Evolutionary conservation across 2,797 vertebrate species (phyloP).

Genomic region (Astyanax mexicanus): DNA sequence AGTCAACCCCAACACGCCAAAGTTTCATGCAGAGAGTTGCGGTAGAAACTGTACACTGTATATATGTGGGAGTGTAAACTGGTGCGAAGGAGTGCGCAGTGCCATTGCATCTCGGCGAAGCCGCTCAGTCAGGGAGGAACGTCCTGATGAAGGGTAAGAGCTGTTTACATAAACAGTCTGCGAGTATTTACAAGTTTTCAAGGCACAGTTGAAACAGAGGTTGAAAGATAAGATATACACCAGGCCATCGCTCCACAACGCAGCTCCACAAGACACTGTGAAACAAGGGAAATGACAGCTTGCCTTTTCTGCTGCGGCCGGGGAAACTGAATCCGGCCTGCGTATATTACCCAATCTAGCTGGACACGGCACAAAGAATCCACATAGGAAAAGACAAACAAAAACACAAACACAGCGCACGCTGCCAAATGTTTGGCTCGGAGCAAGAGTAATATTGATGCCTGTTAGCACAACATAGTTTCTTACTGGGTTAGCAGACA

Average conservation of each 20-base stretch:
- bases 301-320: slow-evolving; percentile 28
- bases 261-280: slow-evolving; percentile 8
- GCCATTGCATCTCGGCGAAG: background rate
- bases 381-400: slow-evolving; percentile 1
- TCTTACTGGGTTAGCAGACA: background rate
- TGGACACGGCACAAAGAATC: slow-evolving; percentile 15
- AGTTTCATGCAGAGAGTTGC: slow-evolving; percentile 47
- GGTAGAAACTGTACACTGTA: background rate
- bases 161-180: slow-evolving; percentile 13
- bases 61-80: background rate
- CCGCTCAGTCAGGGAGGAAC: slow-evolving; percentile 2
- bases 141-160: slow-evolving; percentile 10
- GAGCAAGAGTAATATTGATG: slow-evolving; percentile 2
- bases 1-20: slow-evolving; percentile 48
- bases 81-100: background rate
- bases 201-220: slow-evolving; percentile 43
- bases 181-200: slow-evolving; percentile 37
- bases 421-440: slow-evolving; percentile 4
- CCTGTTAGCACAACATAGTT: background rate
- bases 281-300: slow-evolving; percentile 56
- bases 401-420: slow-evolving; percentile 14
- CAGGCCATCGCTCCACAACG: slow-evolving; percentile 1
- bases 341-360: slow-evolving; percentile 48
- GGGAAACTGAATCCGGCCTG: slow-evolving; percentile 37
- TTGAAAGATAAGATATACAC: slow-evolving; percentile 30